phyloP scores from a whole-genome alignment of 2,888 invertebrate genomes.

The Gryllus longicercus region DNA sequence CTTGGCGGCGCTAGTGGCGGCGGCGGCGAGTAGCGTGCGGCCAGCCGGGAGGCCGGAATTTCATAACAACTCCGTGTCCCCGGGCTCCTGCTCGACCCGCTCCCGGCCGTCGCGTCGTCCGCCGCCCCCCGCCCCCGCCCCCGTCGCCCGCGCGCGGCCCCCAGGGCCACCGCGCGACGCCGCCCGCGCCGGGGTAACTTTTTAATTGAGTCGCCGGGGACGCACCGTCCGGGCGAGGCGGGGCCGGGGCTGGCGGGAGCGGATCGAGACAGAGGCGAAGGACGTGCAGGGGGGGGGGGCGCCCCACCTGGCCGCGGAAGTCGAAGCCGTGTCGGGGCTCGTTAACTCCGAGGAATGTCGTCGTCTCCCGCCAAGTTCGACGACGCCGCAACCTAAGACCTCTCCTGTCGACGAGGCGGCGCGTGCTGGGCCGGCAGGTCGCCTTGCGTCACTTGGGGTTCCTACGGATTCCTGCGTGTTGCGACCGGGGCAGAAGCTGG shows the following conservation, averaged over 20 bases:
- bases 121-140: too few relatives aligned
- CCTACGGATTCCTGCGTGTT: too few relatives aligned
- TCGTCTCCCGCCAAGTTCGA: neutral
- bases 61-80: too few relatives aligned
- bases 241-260: neutral
- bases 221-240: neutral
- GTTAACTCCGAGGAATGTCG: slow-evolving; percentile 1
- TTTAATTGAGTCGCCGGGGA: slow-evolving; percentile 6
- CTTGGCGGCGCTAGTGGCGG: neutral
- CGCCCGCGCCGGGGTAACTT: neutral
- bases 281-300: neutral
- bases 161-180: neutral
- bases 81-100: too few relatives aligned
- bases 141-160: too few relatives aligned
- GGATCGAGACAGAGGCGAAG: neutral
- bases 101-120: too few relatives aligned
- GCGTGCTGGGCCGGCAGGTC: too few relatives aligned
- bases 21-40: too few relatives aligned
- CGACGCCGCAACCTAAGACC: neutral
- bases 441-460: too few relatives aligned
- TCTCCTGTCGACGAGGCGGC: neutral
- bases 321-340: neutral
- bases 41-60: too few relatives aligned
- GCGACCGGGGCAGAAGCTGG: too few relatives aligned
- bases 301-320: neutral